Evolutionary conservation across 2,797 vertebrate species (phyloP).

Genomic region (Schizothorax lantsangensis): DNA sequence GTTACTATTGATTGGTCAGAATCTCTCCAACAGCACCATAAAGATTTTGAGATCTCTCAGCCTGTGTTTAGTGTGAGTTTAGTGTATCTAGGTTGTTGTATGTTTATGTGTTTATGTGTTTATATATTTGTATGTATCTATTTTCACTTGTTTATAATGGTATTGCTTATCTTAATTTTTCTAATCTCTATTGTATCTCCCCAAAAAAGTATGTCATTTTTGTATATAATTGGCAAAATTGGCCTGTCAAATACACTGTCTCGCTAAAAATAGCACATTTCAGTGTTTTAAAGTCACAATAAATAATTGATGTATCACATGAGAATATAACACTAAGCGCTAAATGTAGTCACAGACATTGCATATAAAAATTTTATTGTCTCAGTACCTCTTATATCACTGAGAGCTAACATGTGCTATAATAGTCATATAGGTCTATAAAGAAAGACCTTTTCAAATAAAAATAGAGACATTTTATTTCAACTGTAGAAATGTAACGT

Average conservation of each 20-base stretch:
- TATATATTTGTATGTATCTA: neutral
- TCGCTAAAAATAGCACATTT: neutral
- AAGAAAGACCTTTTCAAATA: conserved; percentile 31
- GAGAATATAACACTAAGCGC: neutral
- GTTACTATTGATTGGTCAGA: neutral
- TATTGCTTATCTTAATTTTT: neutral
- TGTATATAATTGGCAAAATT: neutral
- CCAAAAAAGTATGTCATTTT: neutral
- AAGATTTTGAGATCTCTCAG: neutral
- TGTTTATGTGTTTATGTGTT: neutral
- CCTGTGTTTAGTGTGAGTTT: neutral
- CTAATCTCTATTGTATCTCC: neutral
- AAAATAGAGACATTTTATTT: conserved; percentile 12
- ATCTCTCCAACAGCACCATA: conserved; percentile 16
- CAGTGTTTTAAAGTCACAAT: neutral
- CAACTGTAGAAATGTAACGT: neutral
- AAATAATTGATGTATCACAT: neutral
- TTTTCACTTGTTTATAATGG: neutral
- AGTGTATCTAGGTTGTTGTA: neutral
- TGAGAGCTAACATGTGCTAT: neutral
- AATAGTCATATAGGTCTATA: conserved; percentile 21
- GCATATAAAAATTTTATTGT: neutral
- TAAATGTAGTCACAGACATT: neutral
- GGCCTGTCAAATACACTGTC: neutral
- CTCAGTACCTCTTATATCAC: neutral